Evolutionary conservation across 1,140 invertebrate genomes (phyloP).

Genomic region (Penaeus chinensis): DNA sequence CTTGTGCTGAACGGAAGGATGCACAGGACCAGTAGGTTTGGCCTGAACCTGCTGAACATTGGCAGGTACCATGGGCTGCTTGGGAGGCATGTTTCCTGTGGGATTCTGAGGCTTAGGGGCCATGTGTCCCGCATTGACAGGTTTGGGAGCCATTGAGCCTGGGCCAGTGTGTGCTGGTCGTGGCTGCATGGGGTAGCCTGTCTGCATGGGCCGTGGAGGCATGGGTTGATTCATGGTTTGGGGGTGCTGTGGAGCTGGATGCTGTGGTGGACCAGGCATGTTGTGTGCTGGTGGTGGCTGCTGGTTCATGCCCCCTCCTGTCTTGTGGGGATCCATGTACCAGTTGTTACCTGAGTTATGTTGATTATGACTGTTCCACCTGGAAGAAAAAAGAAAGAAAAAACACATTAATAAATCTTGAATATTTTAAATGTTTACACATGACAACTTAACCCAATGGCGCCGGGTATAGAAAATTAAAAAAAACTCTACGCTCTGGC

Average conservation of each 20-base stretch:
- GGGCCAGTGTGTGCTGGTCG: constrained; percentile 60
- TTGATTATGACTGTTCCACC: no score
- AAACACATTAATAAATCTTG: no score
- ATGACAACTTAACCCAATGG: no score
- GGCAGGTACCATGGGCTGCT: constrained; percentile 42
- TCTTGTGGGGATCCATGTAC: constrained; percentile 62
- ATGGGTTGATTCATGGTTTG: constrained; percentile 49
- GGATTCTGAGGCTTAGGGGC: constrained; percentile 38
- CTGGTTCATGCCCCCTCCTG: constrained; percentile 55
- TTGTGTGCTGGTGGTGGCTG: constrained; percentile 59
- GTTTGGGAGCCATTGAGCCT: constrained; percentile 45
- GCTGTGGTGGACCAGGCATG: constrained; percentile 57
- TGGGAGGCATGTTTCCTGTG: constrained; percentile 32
- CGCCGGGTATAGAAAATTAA: no score
- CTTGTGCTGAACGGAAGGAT: constrained; percentile 32
- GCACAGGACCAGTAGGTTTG: constrained; percentile 21
- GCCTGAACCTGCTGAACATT: constrained; percentile 48
- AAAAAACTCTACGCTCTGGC: no score
- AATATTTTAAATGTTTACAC: no score
- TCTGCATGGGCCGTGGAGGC: constrained; percentile 50
- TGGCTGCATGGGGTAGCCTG: constrained; percentile 49
- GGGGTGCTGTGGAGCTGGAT: constrained; percentile 50
- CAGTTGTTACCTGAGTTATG: constrained; percentile 54
- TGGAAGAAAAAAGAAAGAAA: no score
- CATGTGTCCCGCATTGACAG: constrained; percentile 30